These are phyloP conservation scores for Siniperca knerii DNA, from an alignment of 2,113 vertebrate species.

Conservation along the genomic window DNA sequence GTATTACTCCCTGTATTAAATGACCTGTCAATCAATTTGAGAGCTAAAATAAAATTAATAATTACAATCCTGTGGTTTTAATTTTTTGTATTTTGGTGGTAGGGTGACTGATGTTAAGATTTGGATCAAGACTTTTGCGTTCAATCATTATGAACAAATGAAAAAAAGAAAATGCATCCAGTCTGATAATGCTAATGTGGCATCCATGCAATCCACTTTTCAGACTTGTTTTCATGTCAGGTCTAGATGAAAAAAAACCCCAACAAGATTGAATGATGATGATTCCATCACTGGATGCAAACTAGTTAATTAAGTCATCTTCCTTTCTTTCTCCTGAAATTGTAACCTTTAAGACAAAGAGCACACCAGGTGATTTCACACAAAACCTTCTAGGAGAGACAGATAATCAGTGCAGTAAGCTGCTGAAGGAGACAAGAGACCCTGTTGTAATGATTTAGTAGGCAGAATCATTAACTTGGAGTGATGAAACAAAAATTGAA, in stretches of 20 bases:
- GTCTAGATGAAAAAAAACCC: neutral
- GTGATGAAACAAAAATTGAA: neutral
- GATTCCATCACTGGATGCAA: neutral
- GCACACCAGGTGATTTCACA: neutral
- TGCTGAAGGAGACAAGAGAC: neutral
- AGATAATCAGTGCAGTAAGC: neutral
- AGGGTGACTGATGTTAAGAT: neutral
- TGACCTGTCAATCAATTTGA: neutral
- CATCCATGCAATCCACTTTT: neutral
- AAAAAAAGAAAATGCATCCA: neutral
- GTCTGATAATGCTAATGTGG: neutral
- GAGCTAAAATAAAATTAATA: too few species aligned
- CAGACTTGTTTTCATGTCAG: neutral
- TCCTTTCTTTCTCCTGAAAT: neutral
- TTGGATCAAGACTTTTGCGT: neutral
- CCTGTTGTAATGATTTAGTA: neutral
- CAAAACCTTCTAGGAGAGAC: too few species aligned
- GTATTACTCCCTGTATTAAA: neutral
- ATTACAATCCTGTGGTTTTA: neutral
- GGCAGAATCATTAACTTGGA: neutral
- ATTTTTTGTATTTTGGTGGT: neutral
- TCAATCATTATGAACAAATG: neutral
- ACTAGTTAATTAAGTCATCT: neutral
- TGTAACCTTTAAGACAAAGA: neutral
- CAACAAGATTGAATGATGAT: neutral